Evolutionary conservation across 2,113 vertebrate genomes (phyloP).

Genomic region (Copsychus sechellarum): DNA sequence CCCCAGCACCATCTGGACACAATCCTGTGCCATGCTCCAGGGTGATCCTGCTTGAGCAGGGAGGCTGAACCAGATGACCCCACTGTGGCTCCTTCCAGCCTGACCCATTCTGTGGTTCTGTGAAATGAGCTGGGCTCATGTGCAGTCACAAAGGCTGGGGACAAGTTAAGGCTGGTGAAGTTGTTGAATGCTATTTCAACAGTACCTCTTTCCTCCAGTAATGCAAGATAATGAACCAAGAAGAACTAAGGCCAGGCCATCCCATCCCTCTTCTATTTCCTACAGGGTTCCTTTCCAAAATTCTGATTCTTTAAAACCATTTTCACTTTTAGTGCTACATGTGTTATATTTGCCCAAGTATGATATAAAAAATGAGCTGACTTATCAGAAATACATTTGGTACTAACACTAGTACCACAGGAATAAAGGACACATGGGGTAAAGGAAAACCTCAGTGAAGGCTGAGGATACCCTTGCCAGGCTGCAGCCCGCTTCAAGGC

Average conservation of each 20-base stretch:
- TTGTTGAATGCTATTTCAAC: neutral
- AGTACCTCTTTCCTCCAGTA: neutral
- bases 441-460: neutral
- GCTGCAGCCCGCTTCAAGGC: neutral
- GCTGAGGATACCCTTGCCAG: neutral
- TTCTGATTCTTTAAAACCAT: neutral
- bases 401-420: neutral
- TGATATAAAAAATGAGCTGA: neutral
- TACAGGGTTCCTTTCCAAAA: neutral
- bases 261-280: neutral
- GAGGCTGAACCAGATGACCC: neutral
- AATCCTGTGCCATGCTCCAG: neutral
- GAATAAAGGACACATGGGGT: neutral
- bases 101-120: too few relatives aligned
- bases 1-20: neutral
- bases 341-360: neutral
- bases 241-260: neutral
- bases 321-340: neutral
- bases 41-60: neutral
- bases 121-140: neutral
- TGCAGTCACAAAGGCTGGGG: neutral
- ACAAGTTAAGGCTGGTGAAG: neutral
- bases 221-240: neutral
- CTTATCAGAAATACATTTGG: neutral
- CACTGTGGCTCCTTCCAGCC: neutral